Base-by-base conservation (phyloP, 2,113 vertebrate genomes). In the Takifugu bimaculatus region DNA sequence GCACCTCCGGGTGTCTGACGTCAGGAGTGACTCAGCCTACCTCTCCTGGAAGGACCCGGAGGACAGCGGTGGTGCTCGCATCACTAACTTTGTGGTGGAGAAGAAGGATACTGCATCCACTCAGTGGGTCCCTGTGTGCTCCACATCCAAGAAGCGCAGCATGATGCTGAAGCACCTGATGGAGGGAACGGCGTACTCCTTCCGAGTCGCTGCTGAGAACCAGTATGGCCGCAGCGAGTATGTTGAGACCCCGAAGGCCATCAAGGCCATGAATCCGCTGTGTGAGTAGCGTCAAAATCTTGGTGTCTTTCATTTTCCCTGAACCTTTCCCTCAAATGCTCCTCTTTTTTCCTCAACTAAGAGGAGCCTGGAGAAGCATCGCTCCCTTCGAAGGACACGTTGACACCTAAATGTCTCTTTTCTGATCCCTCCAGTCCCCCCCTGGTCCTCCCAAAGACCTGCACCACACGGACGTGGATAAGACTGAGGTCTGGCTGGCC, bases 1-100 rank as follows among this genome's bases (percentile, higher is more conserved):
- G 89, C 91, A 98, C 86, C 89, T 99, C 6, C 86, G 92, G 20
- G 69, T 98, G 68, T 95, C 94, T 82, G 97, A 99, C 73, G 84
- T 99, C 70, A 93, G 95, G 86, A 92, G 90, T 0, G 96, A 99
- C 87, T 99, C 96, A 27, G 97, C 95, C 57, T 97, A 98, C 71
- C 88, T 99, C 56, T 96, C 96, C 47, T 99, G 97, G 97, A 97
- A 96, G 74, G 96, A 98, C 75, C 97, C 97, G 25, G 92, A 98
- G 63, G 97, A 99, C 77, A 94, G 91, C 53, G 97, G 97, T 1
- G 97, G 97, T 10, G 82, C 92, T 78, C 93, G 95, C 72, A 90
- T 99, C 84, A 96, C 95, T 25, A 99, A 99, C 82, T 99, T 98
- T 48, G 91, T 99, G 51, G 93, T 99, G 63, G 97, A 99, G 83